phyloP scores from a whole-genome alignment of 1,140 invertebrate species.

The Micrasema minimum region DNA sequence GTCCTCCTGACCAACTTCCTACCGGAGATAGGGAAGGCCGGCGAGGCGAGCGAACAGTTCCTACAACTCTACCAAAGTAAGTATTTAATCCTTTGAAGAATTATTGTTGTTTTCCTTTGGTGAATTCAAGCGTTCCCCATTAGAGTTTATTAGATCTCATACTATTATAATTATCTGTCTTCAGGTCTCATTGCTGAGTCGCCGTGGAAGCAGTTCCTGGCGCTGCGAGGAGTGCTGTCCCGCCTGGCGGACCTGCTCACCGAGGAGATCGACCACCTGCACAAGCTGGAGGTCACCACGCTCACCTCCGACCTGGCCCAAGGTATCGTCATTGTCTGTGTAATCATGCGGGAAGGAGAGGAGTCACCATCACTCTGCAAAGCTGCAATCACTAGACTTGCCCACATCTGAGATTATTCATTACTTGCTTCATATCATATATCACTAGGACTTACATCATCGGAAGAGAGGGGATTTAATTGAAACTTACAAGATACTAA shows the following conservation, averaged over 20 bases:
- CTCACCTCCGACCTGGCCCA: slow-evolving; percentile 93
- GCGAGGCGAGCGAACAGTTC: slow-evolving; percentile 94
- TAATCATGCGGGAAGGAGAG: too few species aligned
- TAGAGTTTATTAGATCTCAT: too few species aligned
- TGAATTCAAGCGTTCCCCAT: too few species aligned
- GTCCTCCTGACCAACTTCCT: slow-evolving; percentile 90
- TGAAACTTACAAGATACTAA: too few species aligned
- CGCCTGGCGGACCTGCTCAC: slow-evolving; percentile 88
- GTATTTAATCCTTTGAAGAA: slow-evolving; percentile 43
- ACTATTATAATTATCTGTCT: too few species aligned
- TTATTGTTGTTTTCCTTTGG: not conserved
- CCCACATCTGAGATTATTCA: too few species aligned
- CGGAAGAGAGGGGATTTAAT: too few species aligned
- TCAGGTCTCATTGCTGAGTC: slow-evolving; percentile 78
- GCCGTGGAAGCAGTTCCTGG: slow-evolving; percentile 94
- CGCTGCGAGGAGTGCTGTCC: slow-evolving; percentile 85
- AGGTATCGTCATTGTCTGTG: slow-evolving; percentile 68
- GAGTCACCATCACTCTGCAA: too few species aligned
- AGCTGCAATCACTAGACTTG: too few species aligned
- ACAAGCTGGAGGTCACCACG: slow-evolving; percentile 88
- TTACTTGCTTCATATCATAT: too few species aligned
- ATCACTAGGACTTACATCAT: too few species aligned
- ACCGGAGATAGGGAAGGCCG: slow-evolving; percentile 83
- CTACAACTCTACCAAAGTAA: slow-evolving; percentile 83
- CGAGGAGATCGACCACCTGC: slow-evolving; percentile 86